phyloP scores from a whole-genome alignment of 1,140 invertebrate species.

The Scaptomyza pallida region DNA sequence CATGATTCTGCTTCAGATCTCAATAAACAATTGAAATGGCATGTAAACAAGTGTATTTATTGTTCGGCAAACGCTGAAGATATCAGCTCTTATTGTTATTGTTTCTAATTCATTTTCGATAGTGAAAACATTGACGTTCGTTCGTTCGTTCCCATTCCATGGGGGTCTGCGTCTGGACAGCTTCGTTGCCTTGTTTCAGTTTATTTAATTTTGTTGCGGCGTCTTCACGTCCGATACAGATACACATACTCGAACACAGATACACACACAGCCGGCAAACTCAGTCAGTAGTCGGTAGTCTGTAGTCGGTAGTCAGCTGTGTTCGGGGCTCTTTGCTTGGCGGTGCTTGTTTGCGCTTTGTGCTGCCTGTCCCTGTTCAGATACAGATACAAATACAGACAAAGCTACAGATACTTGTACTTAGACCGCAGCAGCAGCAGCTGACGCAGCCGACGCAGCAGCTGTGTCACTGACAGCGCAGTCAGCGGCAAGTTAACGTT shows the following conservation, averaged over 20 bases:
- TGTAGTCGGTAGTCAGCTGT: constrained; percentile 49
- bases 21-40: not conserved
- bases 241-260: not conserved
- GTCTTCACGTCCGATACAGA: constrained; percentile 57
- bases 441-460: too few relatives aligned
- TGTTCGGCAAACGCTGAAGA: not conserved
- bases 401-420: constrained; percentile 23
- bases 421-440: constrained; percentile 11
- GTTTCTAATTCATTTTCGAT: constrained; percentile 51
- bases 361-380: constrained; percentile 23
- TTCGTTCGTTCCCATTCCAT: constrained; percentile 8
- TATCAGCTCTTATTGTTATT: constrained; percentile 29
- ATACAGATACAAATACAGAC: constrained; percentile 14
- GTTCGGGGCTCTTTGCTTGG: constrained; percentile 44
- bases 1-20: not conserved
- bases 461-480: constrained; percentile 20
- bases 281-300: constrained; percentile 14
- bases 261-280: constrained; percentile 15
- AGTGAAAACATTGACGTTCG: constrained; percentile 56
- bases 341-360: constrained; percentile 37
- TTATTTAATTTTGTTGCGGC: constrained; percentile 65
- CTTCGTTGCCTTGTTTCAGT: constrained; percentile 50
- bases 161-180: constrained; percentile 12
- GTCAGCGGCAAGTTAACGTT: constrained; percentile 33
- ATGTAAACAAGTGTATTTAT: constrained; percentile 12